Evolutionary conservation across 2,797 vertebrate genomes (phyloP), one percentile per base, ranked within the genome.

Genomic region (Syngnathus rostellatus): DNA sequence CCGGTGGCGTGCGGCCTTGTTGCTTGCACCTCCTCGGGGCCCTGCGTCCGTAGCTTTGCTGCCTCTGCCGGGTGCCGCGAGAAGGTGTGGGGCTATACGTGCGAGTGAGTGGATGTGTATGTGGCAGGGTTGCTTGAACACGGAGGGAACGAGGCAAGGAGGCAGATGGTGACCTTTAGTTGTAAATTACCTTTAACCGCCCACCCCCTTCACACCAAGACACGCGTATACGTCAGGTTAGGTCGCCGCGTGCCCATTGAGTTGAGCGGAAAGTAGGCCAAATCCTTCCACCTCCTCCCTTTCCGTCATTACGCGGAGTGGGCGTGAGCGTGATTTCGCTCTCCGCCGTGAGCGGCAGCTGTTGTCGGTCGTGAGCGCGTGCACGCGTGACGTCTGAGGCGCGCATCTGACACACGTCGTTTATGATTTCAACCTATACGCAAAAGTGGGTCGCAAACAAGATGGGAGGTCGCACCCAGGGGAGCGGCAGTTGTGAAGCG

Each of bases 91-190:
- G 40, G 67, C 68, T 65, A 51, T 68, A 63, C 43, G 43, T 66
- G 65, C 46, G 7, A 38, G 38, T 41, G 19, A 25, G 48, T 53
- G 70, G 38, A 19, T 50, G 17, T n/a, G 25, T 25, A 63, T 69
- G 71, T 63, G 17, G 59, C 62, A 71, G 74, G 70, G 76, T 46
- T 67, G 68, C 46, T 71, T 66, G 64, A 67, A 79, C 65, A 75
- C 64, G 76, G 77, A 80, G 79, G 75, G 76, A 76, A 78, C 66
- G 72, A 81, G 73, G 74, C 69, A 63, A 79, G 50, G 60, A 75
- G 80, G 85, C 89, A 90, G 88, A 90, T 91, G 89, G 89, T 90
- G 88, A 90, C 89, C 88, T 90, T 87, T 89, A 59, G 14, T 76
- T 81, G 83, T 82, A 80, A 84, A 89, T 87, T 85, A 88, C 76